Evolutionary conservation across 2,888 invertebrate species (phyloP).

Genomic region (Scrobipalpa atriplicella): DNA sequence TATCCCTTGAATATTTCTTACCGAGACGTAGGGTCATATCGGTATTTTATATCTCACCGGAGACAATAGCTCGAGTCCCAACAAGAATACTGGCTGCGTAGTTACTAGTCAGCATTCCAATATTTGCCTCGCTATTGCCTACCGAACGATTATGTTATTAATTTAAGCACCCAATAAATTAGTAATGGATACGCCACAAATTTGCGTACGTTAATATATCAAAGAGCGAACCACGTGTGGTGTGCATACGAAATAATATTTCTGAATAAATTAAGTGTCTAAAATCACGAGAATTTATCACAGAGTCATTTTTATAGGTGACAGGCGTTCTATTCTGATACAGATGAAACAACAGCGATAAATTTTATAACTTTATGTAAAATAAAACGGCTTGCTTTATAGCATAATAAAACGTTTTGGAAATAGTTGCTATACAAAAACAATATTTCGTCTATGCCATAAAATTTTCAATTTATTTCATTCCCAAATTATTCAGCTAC

Average conservation of each 20-base stretch:
- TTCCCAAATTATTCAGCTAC: slow-evolving; percentile 39
- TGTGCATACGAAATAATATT: slow-evolving; percentile 38
- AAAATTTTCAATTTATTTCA: slow-evolving; percentile 56
- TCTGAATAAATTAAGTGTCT: slow-evolving; percentile 52
- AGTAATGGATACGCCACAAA: slow-evolving; percentile 27
- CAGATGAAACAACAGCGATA: slow-evolving; percentile 66
- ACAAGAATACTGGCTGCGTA: slow-evolving; percentile 73
- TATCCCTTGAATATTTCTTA: slow-evolving; percentile 83
- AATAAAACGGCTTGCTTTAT: slow-evolving; percentile 66
- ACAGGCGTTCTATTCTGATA: slow-evolving; percentile 52
- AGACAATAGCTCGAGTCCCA: slow-evolving; percentile 80
- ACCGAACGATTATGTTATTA: slow-evolving; percentile 55
- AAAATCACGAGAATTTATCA: slow-evolving; percentile 40
- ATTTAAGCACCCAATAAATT: slow-evolving; percentile 40
- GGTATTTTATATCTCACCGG: slow-evolving; percentile 79
- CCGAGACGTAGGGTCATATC: slow-evolving; percentile 82
- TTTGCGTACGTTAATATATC: slow-evolving; percentile 27
- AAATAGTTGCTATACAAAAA: slow-evolving; percentile 59
- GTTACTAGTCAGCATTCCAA: slow-evolving; percentile 70
- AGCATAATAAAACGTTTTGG: slow-evolving; percentile 59
- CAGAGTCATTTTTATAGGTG: slow-evolving; percentile 58
- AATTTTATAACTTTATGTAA: slow-evolving; percentile 67
- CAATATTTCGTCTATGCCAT: slow-evolving; percentile 58
- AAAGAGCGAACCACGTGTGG: slow-evolving; percentile 11
- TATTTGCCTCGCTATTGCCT: slow-evolving; percentile 52